A percentile compares a stretch with the other conserved stretches of the same genome.
Evolutionary conservation across 2,113 vertebrate species (phyloP).

Genomic region (Caracal caracal): DNA sequence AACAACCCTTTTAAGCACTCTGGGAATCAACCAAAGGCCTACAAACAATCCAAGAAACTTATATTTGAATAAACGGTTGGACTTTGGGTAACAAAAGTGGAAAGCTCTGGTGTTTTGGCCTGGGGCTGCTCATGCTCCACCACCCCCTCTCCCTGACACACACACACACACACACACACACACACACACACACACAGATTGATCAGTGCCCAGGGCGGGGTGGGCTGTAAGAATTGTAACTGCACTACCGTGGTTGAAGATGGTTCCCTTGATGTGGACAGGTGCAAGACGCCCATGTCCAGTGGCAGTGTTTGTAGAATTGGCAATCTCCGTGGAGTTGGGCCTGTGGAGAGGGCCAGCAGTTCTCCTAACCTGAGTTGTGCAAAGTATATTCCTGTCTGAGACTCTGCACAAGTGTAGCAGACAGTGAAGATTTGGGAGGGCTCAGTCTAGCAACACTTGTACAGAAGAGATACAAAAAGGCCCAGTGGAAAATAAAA

Average conservation of each 20-base stretch:
- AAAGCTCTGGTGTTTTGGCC: background rate
- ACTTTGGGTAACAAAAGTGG: background rate
- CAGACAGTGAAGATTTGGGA: background rate
- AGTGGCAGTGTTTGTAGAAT: background rate
- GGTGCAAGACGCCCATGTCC: background rate
- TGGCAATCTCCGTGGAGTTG: background rate
- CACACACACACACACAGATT: background rate
- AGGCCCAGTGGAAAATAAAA: background rate
- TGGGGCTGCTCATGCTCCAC: background rate
- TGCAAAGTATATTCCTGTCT: background rate
- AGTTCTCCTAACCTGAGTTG: background rate
- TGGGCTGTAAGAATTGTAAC: background rate
- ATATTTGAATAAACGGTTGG: background rate
- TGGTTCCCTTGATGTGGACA: background rate
- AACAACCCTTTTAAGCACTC: background rate
- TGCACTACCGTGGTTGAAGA: background rate
- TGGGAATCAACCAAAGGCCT: background rate
- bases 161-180: background rate
- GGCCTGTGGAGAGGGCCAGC: background rate
- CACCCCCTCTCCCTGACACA: background rate
- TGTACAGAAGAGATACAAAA: background rate
- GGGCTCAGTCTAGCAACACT: background rate
- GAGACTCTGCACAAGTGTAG: background rate
- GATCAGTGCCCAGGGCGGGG: background rate
- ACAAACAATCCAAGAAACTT: background rate